A percentile compares a stretch with the other conserved stretches of the same genome.
These are phyloP conservation scores for Bufo gargarizans DNA, from an alignment of 2,113 vertebrate species.

Conservation along the genomic window DNA sequence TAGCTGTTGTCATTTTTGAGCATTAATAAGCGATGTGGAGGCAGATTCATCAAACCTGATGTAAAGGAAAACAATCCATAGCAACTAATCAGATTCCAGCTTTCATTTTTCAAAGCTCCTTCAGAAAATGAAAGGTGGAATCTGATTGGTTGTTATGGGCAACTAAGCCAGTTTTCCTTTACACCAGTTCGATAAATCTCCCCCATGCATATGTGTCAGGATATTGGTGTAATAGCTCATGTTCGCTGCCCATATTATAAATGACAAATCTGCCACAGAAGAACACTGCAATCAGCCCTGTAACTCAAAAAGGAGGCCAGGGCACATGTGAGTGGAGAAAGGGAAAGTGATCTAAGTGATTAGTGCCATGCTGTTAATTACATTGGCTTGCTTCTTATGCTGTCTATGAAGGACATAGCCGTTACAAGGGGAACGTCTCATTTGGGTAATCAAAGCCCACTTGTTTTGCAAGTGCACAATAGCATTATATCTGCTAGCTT, in stretches of 20 bases:
- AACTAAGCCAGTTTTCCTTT: no score
- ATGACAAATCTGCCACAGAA: neutral
- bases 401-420: constrained; percentile 52
- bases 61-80: no score
- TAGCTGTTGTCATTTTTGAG: no score
- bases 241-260: neutral
- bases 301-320: neutral
- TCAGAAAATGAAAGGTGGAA: no score
- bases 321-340: constrained; percentile 58
- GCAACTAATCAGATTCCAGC: no score
- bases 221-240: no score
- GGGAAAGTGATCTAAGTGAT: constrained; percentile 52
- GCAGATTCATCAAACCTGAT: no score
- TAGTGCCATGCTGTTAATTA: constrained; percentile 52
- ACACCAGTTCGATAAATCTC: no score
- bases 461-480: constrained; percentile 47
- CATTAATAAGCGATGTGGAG: no score
- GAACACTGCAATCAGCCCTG: neutral
- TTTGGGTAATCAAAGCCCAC: constrained; percentile 47
- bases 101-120: no score
- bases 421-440: constrained; percentile 45
- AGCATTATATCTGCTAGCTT: constrained; percentile 27
- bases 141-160: no score
- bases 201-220: no score
- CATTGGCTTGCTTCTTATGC: constrained; percentile 48